phyloP scores from a whole-genome alignment of 2,888 invertebrate genomes.

The Neuroscelio doddi region DNA sequence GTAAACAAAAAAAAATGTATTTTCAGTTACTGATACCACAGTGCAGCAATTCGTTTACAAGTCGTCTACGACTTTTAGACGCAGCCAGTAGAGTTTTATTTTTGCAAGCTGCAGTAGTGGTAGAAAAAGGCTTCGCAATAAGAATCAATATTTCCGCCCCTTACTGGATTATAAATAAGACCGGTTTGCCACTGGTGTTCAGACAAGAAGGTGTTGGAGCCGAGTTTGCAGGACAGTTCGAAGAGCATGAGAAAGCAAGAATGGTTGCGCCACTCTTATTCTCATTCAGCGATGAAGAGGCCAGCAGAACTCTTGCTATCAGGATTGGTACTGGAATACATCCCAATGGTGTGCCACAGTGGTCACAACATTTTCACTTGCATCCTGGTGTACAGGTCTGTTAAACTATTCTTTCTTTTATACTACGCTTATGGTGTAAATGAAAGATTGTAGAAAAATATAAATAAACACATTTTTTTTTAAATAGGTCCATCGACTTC shows the following conservation, averaged over 20 bases:
- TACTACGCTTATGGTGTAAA: no score
- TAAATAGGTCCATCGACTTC: slow-evolving; percentile 72
- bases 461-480: neutral
- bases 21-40: slow-evolving; percentile 62
- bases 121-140: slow-evolving; percentile 77
- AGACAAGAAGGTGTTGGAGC: slow-evolving; percentile 87
- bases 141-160: slow-evolving; percentile 85
- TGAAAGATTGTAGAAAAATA: no score
- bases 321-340: slow-evolving; percentile 83
- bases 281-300: slow-evolving; percentile 93
- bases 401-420: neutral
- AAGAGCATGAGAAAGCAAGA: slow-evolving; percentile 95
- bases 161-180: slow-evolving; percentile 97
- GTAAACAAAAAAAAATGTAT: no score
- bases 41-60: slow-evolving; percentile 75
- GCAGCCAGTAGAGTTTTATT: slow-evolving; percentile 81
- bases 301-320: slow-evolving; percentile 82
- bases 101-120: slow-evolving; percentile 80
- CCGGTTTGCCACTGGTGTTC: slow-evolving; percentile 96
- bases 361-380: slow-evolving; percentile 91
- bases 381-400: slow-evolving; percentile 84
- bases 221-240: slow-evolving; percentile 91
- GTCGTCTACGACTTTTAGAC: slow-evolving; percentile 84
- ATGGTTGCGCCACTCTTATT: slow-evolving; percentile 95
- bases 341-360: slow-evolving; percentile 76